Percentiles rank a stretch among this genome's conserved stretches.
Conservation (phyloP, 2,113 vertebrate species). For the Dipodomys ordii region DNA sequence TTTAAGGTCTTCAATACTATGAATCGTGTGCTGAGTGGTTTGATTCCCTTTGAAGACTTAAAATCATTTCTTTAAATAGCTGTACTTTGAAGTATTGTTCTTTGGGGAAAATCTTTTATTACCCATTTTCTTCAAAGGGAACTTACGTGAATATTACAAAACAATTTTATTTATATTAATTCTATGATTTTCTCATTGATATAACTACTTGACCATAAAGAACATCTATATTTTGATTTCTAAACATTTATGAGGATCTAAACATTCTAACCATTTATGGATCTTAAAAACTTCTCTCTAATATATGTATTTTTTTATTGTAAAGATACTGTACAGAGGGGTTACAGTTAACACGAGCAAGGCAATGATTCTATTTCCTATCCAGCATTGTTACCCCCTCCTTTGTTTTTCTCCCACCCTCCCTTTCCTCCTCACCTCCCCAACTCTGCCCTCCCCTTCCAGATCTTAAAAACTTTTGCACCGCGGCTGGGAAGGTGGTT, state of each 20-base stretch:
- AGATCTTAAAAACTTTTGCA: too few relatives aligned
- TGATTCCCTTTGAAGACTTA: constrained; percentile 30
- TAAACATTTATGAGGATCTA: not conserved
- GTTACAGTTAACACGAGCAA: too few relatives aligned
- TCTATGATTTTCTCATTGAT: constrained; percentile 46
- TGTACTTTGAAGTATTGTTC: not conserved
- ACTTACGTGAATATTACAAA: constrained; percentile 32
- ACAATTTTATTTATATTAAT: constrained; percentile 64
- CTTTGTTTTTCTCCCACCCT: too few relatives aligned
- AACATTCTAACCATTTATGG: constrained; percentile 15
- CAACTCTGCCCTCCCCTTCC: too few relatives aligned
- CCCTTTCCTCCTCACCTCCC: too few relatives aligned
- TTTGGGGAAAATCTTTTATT: constrained; percentile 38
- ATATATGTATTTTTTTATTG: too few relatives aligned
- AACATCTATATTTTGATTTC: constrained; percentile 17
- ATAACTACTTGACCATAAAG: not conserved
- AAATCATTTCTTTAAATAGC: constrained; percentile 28
- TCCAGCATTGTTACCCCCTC: too few relatives aligned
- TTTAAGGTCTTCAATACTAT: not conserved
- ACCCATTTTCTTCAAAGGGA: constrained; percentile 49
- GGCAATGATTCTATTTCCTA: too few relatives aligned
- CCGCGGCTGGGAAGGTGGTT: too few relatives aligned
- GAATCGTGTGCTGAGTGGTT: not conserved
- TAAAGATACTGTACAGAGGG: too few relatives aligned
- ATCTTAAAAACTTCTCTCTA: not conserved